phyloP scores from a whole-genome alignment of 92 coral and sea anemone genomes.

The Siderastrea radians region DNA sequence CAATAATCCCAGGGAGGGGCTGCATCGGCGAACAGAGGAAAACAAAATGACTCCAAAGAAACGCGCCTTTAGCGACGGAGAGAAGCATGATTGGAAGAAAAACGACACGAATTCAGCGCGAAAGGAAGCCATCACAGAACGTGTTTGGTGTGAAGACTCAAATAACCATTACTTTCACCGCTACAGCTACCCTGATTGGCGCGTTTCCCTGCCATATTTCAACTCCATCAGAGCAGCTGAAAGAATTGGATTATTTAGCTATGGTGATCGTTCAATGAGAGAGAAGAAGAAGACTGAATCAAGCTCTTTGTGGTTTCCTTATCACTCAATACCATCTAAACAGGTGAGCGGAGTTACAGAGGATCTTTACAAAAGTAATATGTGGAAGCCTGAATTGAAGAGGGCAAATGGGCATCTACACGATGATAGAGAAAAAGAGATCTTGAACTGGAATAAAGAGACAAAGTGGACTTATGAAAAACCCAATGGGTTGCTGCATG shows the following conservation, averaged over 20 bases:
- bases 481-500: neutral
- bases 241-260: neutral
- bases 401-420: neutral
- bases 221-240: conserved; percentile 15
- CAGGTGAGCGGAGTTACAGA: neutral
- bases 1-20: neutral
- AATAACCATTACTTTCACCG: neutral
- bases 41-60: neutral
- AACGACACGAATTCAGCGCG: neutral
- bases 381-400: neutral
- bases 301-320: conserved; percentile 35
- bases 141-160: neutral
- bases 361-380: neutral
- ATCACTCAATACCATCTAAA: neutral
- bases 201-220: neutral
- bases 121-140: neutral
- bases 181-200: conserved; percentile 15
- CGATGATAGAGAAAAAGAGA: neutral
- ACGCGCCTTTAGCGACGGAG: neutral
- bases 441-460: neutral
- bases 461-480: neutral
- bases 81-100: neutral
- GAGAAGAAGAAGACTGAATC: neutral
- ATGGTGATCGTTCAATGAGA: neutral
- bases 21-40: neutral